Evolutionary conservation across 2,113 vertebrate genomes (phyloP), one percentile per base, ranked within the genome.

Genomic region (Platysternon megacephalum): DNA sequence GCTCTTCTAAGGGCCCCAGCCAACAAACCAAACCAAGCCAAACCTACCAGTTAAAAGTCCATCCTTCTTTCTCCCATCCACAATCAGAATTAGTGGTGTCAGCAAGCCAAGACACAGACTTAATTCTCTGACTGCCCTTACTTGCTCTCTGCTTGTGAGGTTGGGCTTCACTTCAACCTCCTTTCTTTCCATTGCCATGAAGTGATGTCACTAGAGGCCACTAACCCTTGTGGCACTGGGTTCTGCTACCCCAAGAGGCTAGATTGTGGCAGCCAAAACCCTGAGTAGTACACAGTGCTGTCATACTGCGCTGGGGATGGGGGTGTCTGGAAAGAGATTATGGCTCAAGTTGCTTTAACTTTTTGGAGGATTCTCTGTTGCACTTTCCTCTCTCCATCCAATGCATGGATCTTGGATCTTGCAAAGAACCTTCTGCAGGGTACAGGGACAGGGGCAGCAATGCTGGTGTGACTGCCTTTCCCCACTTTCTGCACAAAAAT

Each of bases 241-340:
- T 68, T n/a, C 61, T 68, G 61, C 35, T n/a, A 68, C 16, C 35
- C 29, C 32, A 68, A 68, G 35, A 68, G 35, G 35, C 29, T 68
- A 35, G 32, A n/a, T 21, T 68, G 16, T 68, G 61, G 61, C 16
- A 35, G 35, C 16, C 7, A 9, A 61, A 68, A 19, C 61, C 61
- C 61, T 65, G 16, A n/a, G 32, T n/a, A 65, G 32, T n/a, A n/a
- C 8, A 65, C 32, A 8, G 32, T 35, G 3, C 61, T 68, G 16
- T 68, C 35, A 8, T n/a, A 68, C 16, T n/a, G 61, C 4, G 0
- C 1, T 14, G 16, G 32, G 16, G 52, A 21, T 3, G 3, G 52
- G 35, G 6, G 8, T 17, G 3, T 19, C 32, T 65, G 32, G 61
- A 7, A 32, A 65, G 61, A 32, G 29, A 35, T 19, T n/a, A 68